Conservation (phyloP, 2,888 invertebrate genomes). For the Apotomis turbidana region DNA sequence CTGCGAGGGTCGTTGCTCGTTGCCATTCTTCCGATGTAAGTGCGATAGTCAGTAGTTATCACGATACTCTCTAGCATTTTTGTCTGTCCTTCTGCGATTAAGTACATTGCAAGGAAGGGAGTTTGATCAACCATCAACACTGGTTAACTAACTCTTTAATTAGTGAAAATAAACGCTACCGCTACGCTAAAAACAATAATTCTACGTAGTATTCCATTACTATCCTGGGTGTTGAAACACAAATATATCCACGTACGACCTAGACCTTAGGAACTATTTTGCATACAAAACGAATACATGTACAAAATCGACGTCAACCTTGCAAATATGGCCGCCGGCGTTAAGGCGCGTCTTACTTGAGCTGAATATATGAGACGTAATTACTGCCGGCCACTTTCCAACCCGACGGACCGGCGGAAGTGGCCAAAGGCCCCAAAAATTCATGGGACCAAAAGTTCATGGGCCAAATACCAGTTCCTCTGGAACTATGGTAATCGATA, state of each 20-base stretch:
- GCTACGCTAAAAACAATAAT: too few species aligned
- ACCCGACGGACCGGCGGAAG: conserved; percentile 45
- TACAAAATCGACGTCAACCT: conserved; percentile 34
- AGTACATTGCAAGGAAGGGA: too few species aligned
- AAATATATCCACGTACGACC: conserved; percentile 50
- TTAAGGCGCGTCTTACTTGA: conserved; percentile 48
- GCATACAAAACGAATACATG: conserved; percentile 40
- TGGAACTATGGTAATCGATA: not conserved
- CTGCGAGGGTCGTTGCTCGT: too few species aligned
- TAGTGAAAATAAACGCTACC: too few species aligned
- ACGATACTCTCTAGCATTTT: too few species aligned
- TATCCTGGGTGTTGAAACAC: not conserved
- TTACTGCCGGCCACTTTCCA: conserved; percentile 54
- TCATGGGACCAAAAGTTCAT: conserved; percentile 42
- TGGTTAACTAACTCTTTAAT: too few species aligned
- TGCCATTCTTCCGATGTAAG: too few species aligned
- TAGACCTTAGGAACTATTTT: conserved; percentile 51
- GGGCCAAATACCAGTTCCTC: conserved; percentile 27
- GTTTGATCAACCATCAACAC: too few species aligned
- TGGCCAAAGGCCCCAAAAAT: conserved; percentile 35
- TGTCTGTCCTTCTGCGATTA: too few species aligned
- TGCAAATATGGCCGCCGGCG: conserved; percentile 30
- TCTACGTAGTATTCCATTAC: too few species aligned
- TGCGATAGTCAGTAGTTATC: too few species aligned
- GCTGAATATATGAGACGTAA: conserved; percentile 56